Base-by-base conservation (phyloP, 2,113 vertebrate species). In the Coptodon bakossiorum region DNA sequence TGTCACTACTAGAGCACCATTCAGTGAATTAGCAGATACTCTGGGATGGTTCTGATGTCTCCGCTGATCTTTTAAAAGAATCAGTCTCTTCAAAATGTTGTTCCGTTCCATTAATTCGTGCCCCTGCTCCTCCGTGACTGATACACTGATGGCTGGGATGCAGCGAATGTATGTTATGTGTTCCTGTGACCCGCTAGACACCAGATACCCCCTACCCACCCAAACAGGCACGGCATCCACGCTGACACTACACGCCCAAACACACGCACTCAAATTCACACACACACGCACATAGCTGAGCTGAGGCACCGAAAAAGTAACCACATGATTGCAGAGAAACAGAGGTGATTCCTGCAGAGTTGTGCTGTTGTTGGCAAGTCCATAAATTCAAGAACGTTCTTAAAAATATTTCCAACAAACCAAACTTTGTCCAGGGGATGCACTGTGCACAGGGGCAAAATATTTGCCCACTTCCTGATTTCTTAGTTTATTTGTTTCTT, bases 191-290 rank as follows among this genome's bases (percentile, higher is more conserved):
- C 81, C 66, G 73, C 22, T 22, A 29, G 94, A 93, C 43, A 95
- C 84, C 90, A 59, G 91, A 95, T 76, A 94, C 87, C 87, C 71
- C 63, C 87, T 78, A 78, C 88, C 79, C 90, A 53, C 81, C 83
- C 59, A 73, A 81, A 89, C 86, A 88, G 92, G 93, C 88, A 91
- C 76, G 92, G 52, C 90, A 94, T 90, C 50, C 91, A 91, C 8
- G 29, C 89, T 38, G 90, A 93, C 90, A 91, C 81, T 24, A 91
- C 85, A 84, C 61, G 17, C 24, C 89, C 78, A 54, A 66, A 73
- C n/a, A 38, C 59, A 83, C 16, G 9, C 81, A 52, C 53, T 31
- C 53, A 68, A 22, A 71, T 63, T 50, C 48, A 81, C 76, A 82
- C 80, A 54, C 56, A 5, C 56, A 87, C 5, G 78, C 34, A 87